phyloP scores from a whole-genome alignment of 2,113 vertebrate species.

The Phalacrocorax aristotelis region DNA sequence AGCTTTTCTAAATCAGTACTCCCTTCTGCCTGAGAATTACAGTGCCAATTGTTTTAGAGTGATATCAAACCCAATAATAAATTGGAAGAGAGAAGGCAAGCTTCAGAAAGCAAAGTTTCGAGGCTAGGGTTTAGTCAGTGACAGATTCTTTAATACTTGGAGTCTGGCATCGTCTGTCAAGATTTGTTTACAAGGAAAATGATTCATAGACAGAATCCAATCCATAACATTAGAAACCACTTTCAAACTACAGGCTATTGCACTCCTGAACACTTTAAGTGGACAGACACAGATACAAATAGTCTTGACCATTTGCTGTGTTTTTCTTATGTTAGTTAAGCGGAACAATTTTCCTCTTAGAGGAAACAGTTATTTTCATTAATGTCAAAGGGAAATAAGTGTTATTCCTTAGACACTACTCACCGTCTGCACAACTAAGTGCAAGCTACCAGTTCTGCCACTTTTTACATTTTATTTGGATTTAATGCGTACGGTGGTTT shows the following conservation, averaged over 20 bases:
- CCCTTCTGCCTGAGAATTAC: conserved; percentile 6
- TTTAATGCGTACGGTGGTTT: conserved; percentile 14
- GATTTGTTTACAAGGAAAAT: conserved; percentile 61
- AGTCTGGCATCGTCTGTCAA: conserved; percentile 50
- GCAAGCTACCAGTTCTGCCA: conserved; percentile 16
- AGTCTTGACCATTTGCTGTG: neutral
- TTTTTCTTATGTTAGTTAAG: conserved; percentile 32
- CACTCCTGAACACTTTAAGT: neutral
- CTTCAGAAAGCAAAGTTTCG: conserved; percentile 24
- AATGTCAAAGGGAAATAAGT: conserved; percentile 17
- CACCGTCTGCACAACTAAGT: neutral
- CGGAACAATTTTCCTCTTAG: neutral
- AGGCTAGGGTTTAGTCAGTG: conserved; percentile 54
- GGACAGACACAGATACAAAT: neutral
- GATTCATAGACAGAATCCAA: conserved; percentile 23
- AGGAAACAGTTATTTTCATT: conserved; percentile 53
- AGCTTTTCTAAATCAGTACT: neutral
- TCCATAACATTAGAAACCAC: conserved; percentile 47
- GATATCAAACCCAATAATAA: conserved; percentile 48
- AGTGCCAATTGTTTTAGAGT: conserved; percentile 12
- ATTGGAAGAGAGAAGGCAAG: conserved; percentile 50
- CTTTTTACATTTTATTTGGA: conserved; percentile 45
- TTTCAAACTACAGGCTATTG: conserved; percentile 25
- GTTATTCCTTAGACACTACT: conserved; percentile 6
- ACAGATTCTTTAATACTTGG: conserved; percentile 47